Base-by-base conservation (phyloP, 2,113 vertebrate genomes). In the Pseudopodoces humilis region DNA sequence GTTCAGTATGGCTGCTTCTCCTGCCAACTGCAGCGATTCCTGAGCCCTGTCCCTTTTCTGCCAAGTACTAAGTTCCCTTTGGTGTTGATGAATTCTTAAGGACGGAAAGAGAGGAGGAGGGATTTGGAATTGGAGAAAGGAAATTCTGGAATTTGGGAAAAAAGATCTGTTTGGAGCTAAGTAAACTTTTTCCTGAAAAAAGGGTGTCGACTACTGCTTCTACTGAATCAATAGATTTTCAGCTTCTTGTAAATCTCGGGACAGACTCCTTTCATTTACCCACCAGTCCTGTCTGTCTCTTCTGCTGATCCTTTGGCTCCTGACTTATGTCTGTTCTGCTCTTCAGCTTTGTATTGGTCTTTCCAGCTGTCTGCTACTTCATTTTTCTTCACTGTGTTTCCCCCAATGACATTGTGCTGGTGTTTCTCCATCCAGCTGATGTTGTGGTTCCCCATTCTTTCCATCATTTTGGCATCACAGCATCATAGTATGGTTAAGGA, bases 91-190 rank as follows among this genome's bases (percentile, higher is more conserved):
- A 83, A 49, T 72, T 93, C 78, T 82, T 72, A 27, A 69, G 47
- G 67, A 53, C 3, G 52, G 90, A 82, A 87, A 63, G 80, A 84
- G 70, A 83, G 46, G 24, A 64, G n/a, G 31, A 72, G 30, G 23
- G 37, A 46, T 92, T 87, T 78, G 65, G 74, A 77, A 69, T 65
- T 49, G 60, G 72, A 58, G 82, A 77, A 77, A 65, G 64, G 77
- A 91, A 65, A 44, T 89, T 76, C 24, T 68, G 83, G 76, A 72
- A 88, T 88, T 74, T 78, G 28, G 55, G 47, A 47, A 69, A 77
- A 86, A 88, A 33, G 4, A n/a, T 28, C 72, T 56, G 2, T 63
- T 92, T 64, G 56, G 77, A 60, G 19, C 33, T 9, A 44, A 90
- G 44, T 56, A 37, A 59, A 18, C 13, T 46, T 68, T 46, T 91